Percentiles rank a stretch among this genome's conserved stretches.
phyloP scores from a whole-genome alignment of 2,888 invertebrate genomes.

The Achlya flavicornis region DNA sequence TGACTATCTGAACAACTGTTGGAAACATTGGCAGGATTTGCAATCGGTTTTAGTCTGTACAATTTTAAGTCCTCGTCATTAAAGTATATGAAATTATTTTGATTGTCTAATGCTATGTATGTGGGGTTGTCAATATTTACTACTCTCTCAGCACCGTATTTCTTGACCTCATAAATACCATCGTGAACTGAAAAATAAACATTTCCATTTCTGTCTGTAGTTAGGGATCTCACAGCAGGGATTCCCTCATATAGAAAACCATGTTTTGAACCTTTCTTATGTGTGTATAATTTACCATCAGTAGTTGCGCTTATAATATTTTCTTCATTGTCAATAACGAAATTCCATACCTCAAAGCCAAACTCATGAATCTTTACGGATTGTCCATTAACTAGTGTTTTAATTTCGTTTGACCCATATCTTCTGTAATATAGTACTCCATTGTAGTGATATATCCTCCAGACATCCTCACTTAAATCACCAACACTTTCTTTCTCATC shows the following conservation, averaged over 20 bases:
- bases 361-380: neutral
- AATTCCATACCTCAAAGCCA: neutral
- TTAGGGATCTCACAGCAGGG: neutral
- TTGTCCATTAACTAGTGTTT: neutral
- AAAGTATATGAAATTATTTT: neutral
- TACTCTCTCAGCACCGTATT: neutral
- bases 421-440: neutral
- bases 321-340: neutral
- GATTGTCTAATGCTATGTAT: neutral
- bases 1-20: no score
- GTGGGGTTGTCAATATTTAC: neutral
- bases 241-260: neutral
- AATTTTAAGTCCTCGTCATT: neutral
- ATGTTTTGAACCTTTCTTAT: neutral
- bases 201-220: neutral
- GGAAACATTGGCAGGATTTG: no score
- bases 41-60: no score
- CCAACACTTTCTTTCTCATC: neutral
- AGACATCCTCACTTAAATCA: neutral
- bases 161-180: neutral
- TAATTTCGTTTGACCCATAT: neutral
- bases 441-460: neutral
- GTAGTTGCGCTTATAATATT: neutral
- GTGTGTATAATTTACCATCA: neutral
- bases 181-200: neutral